A percentile compares a stretch with the other conserved stretches of the same genome.
phyloP scores from a whole-genome alignment of 2,888 invertebrate species.

The Neoscelio sp. region DNA sequence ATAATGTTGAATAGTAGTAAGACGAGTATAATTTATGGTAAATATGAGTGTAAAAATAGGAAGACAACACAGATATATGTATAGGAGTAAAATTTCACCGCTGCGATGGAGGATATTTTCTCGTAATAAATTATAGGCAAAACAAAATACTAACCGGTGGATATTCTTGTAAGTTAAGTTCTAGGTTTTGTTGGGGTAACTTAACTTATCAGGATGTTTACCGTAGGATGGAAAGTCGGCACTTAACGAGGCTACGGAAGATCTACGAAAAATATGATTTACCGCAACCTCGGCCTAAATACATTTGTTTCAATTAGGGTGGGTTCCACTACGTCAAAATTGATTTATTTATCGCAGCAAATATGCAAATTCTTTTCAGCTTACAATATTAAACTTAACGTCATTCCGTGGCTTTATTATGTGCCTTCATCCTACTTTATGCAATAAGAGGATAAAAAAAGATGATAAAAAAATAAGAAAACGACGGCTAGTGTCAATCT shows the following conservation, averaged over 20 bases:
- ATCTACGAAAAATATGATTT: slow-evolving; percentile 14
- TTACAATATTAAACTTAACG: background rate
- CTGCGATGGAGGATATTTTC: slow-evolving; percentile 31
- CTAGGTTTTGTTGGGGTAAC: background rate
- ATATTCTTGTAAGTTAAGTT: slow-evolving; percentile 1
- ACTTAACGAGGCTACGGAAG: slow-evolving; percentile 41
- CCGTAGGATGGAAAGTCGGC: slow-evolving; percentile 21
- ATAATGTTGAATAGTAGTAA: slow-evolving; percentile 64
- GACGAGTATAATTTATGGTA: slow-evolving; percentile 54
- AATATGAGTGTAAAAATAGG: slow-evolving; percentile 59
- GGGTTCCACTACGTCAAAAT: too few species aligned
- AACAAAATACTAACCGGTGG: background rate
- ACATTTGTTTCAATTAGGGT: slow-evolving; percentile 29
- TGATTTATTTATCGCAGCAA: too few species aligned
- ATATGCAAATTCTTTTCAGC: background rate
- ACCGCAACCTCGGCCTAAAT: slow-evolving; percentile 18
- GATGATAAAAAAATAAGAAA: background rate
- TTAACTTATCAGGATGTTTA: slow-evolving; percentile 14
- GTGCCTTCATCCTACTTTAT: slow-evolving; percentile 26
- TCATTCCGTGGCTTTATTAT: slow-evolving; percentile 46
- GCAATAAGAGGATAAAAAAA: slow-evolving; percentile 4
- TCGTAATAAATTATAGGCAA: slow-evolving; percentile 6
- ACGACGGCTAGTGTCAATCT: slow-evolving; percentile 35
- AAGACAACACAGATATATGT: slow-evolving; percentile 51
- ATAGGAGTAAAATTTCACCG: slow-evolving; percentile 50